These are phyloP conservation scores for Ciconia maguari DNA, from an alignment of 2,113 vertebrate genomes.

Conservation along the genomic window DNA sequence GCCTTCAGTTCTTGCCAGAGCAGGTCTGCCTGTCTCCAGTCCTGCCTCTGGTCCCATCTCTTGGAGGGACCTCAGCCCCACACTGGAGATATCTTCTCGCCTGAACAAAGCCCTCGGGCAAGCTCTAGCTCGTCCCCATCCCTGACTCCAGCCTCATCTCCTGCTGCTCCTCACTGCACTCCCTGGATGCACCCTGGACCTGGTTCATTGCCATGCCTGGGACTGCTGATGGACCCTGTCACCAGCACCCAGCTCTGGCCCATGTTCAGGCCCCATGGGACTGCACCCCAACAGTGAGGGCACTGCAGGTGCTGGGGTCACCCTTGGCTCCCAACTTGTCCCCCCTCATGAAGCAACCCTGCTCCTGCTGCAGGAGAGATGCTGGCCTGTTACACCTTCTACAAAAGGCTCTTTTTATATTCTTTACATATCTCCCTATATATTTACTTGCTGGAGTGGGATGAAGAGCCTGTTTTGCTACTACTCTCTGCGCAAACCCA, in stretches of 20 bases:
- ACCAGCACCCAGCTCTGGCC: background rate
- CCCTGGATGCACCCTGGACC: background rate
- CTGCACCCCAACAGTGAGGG: background rate
- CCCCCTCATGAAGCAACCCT: background rate
- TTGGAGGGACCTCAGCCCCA: background rate
- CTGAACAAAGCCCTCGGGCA: background rate
- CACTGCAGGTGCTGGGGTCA: background rate
- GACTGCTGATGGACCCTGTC: background rate
- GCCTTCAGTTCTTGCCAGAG: background rate
- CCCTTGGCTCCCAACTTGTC: background rate
- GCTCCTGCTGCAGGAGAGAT: background rate
- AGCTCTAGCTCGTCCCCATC: background rate
- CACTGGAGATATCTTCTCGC: accelerated
- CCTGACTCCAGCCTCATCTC: background rate
- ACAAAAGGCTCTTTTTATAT: background rate
- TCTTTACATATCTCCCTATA: background rate
- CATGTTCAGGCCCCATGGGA: background rate
- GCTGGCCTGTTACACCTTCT: background rate
- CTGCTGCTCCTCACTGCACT: background rate
- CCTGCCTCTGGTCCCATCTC: background rate
- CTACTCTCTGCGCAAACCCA: background rate
- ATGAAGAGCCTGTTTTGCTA: background rate
- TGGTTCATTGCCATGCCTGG: background rate
- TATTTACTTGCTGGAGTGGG: background rate
- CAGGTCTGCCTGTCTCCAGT: background rate